Evolutionary conservation across 2,113 vertebrate genomes (phyloP).

Genomic region (Tiliqua scincoides): DNA sequence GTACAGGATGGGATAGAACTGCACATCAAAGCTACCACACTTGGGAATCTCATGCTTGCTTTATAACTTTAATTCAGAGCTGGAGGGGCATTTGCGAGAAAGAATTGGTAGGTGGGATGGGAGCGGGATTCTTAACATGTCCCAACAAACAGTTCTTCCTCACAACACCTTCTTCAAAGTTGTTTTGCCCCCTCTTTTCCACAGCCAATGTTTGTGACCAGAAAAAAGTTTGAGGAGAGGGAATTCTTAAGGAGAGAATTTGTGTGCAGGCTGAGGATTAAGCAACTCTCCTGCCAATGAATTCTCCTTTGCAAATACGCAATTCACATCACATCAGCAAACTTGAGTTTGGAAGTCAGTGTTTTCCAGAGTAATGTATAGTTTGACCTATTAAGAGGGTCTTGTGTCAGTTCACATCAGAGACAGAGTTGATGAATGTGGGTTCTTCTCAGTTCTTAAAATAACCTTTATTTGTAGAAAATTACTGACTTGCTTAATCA

Average conservation of each 20-base stretch:
- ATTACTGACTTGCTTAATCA: rapidly evolving
- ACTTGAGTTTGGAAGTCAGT: not conserved
- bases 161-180: not conserved
- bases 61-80: not conserved
- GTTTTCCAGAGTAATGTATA: not conserved
- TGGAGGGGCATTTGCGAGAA: not conserved
- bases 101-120: not conserved
- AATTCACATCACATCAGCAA: not conserved
- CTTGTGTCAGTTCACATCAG: not conserved
- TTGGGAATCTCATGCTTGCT: not conserved
- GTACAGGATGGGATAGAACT: not conserved
- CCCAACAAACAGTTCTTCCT: not conserved
- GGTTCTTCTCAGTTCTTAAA: not conserved
- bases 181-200: not conserved
- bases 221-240: not conserved
- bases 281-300: too few relatives aligned
- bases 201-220: not conserved
- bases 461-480: not conserved
- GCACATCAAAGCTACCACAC: too few relatives aligned
- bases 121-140: not conserved
- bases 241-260: too few relatives aligned
- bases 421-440: not conserved
- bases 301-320: not conserved
- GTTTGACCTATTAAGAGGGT: not conserved
- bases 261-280: not conserved